phyloP scores from a whole-genome alignment of 2,797 vertebrate species.

The Heteromormyrus szaboi region DNA sequence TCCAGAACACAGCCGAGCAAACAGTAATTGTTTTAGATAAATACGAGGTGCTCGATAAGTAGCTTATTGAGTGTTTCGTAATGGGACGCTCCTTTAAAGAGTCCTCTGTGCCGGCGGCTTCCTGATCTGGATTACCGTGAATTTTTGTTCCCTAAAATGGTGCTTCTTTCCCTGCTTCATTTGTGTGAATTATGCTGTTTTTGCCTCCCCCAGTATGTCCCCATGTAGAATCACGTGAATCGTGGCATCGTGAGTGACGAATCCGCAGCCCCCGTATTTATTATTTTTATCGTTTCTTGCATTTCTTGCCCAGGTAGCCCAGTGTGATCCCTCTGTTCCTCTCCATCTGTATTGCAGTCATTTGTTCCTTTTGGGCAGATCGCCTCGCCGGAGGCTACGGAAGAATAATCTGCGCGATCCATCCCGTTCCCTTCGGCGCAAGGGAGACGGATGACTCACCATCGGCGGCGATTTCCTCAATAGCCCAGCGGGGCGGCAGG shows the following conservation, averaged over 20 bases:
- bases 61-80: slow-evolving; percentile 13
- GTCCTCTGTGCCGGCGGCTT: not conserved
- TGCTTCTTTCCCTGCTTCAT: not conserved
- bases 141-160: not conserved
- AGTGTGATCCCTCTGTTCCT: slow-evolving; percentile 43
- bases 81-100: not conserved
- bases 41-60: slow-evolving; percentile 2
- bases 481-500: slow-evolving; percentile 57
- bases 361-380: slow-evolving; percentile 49
- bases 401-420: slow-evolving; percentile 55
- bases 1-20: not conserved
- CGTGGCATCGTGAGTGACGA: not conserved
- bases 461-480: slow-evolving; percentile 61
- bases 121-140: not conserved
- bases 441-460: slow-evolving; percentile 58
- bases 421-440: slow-evolving; percentile 38
- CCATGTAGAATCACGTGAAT: not conserved
- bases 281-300: not conserved
- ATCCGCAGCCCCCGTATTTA: not conserved
- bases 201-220: not conserved
- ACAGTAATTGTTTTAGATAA: not conserved
- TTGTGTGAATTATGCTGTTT: not conserved
- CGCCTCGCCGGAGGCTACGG: slow-evolving; percentile 45
- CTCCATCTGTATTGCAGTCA: slow-evolving; percentile 53
- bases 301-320: slow-evolving; percentile 26